Conservation (phyloP, 2,888 invertebrate genomes). For the Eupithecia subfuscata region DNA sequence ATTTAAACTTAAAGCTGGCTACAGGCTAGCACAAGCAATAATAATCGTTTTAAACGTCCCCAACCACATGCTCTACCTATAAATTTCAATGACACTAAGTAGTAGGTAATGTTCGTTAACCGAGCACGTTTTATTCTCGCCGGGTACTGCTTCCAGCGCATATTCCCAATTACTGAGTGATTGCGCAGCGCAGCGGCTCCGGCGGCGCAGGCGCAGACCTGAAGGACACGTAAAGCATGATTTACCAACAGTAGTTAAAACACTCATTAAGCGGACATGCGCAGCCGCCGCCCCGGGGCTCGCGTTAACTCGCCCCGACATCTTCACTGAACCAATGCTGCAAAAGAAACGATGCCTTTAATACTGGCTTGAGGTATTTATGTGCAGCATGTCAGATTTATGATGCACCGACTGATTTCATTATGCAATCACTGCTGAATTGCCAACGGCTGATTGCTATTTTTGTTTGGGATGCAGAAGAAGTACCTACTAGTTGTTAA, state of each 20-base stretch:
- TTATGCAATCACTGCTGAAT: conserved; percentile 27
- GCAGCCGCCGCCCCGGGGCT: conserved; percentile 64
- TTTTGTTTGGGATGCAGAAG: neutral
- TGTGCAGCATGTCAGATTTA: conserved; percentile 35
- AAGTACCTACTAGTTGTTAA: too few relatives aligned
- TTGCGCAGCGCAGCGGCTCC: conserved; percentile 50
- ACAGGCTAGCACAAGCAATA: neutral
- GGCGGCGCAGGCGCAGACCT: conserved; percentile 50
- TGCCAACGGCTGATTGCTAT: conserved; percentile 7
- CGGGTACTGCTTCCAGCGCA: conserved; percentile 8
- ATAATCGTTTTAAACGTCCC: neutral
- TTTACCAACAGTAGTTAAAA: conserved; percentile 78
- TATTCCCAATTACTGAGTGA: conserved; percentile 43
- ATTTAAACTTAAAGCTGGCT: neutral
- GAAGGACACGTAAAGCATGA: conserved; percentile 60
- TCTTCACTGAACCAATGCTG: conserved; percentile 59
- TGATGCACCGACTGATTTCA: conserved; percentile 38
- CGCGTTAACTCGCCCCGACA: conserved; percentile 63
- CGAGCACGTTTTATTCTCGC: conserved; percentile 17
- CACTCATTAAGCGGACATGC: conserved; percentile 74
- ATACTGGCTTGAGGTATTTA: conserved; percentile 36
- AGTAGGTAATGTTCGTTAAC: conserved; percentile 19
- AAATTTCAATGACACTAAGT: conserved; percentile 21
- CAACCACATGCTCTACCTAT: conserved; percentile 10
- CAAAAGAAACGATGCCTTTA: conserved; percentile 32